Evolutionary conservation across 2,113 vertebrate genomes (phyloP), one percentile per base, ranked within the genome.

Genomic region (Motacilla tschutschensis): DNA sequence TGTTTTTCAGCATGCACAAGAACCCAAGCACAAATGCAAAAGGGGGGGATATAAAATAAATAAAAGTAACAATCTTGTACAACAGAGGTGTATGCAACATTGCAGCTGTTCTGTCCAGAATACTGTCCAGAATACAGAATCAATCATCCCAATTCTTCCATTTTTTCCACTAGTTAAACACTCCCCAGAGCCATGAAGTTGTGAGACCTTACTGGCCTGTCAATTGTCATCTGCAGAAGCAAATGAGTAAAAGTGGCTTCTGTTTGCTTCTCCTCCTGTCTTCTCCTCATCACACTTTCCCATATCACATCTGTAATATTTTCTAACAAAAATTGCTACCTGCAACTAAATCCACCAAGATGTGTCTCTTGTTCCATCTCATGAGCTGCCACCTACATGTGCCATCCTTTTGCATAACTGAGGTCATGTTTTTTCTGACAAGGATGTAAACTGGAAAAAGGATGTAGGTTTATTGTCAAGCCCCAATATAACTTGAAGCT

Each of bases 321-420:
- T 75, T 36, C 18, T 41, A 38, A 33, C 13, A 57, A 36, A 74
- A 75, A 14, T 20, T 51, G 14, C 19, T 60, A 29, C 22, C 17
- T 5, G 0, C 8, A 59, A 12, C 28, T 65, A 25, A 62, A 62
- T 33, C 31, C 75, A 28, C 4, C 40, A 46, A 79, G 22, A 40
- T 19, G 11, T 38, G 33, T 43, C 6, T 69, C 24, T 38, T 76
- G 5, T 31, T 41, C 21, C 1, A 0, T 12, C 31, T 59, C 19
- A 12, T 26, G 50, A 43, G 4, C 17, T 71, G 53, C 22, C 31
- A 44, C 29, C 1, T 2, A n/a, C 1, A 1, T 1, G 1, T 60
- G 36, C 15, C 44, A 36, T 33, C 8, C 15, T 24, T 60, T 74
- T 25, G 24, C 25, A 66, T 36, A 2, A 0, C 26, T 36, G n/a